phyloP scores from a whole-genome alignment of 1,140 invertebrate genomes.

The Chymomyza costata region DNA sequence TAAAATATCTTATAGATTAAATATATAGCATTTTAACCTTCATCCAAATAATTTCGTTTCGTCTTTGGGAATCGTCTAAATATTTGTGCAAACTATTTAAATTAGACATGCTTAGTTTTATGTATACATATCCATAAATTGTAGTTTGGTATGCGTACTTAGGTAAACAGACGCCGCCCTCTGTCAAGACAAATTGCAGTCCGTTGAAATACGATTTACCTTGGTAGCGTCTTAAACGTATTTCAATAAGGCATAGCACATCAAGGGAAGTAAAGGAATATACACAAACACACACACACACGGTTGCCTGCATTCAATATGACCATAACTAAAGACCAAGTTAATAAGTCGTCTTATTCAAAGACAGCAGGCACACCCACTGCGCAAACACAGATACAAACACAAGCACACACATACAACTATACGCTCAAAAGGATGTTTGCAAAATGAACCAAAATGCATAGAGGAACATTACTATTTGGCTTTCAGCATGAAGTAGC shows the following conservation, averaged over 20 bases:
- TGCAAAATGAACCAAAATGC: too few relatives aligned
- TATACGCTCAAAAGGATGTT: constrained; percentile 33
- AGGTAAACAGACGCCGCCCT: constrained; percentile 24
- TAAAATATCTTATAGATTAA: too few relatives aligned
- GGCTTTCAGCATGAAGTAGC: constrained; percentile 8
- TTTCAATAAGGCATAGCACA: constrained; percentile 23
- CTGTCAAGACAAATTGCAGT: constrained; percentile 11
- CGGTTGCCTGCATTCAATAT: neutral
- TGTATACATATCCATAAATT: too few relatives aligned
- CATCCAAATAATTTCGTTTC: too few relatives aligned
- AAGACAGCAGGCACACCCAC: constrained; percentile 12
- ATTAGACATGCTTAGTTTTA: too few relatives aligned
- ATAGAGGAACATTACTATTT: too few relatives aligned
- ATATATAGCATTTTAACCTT: too few relatives aligned
- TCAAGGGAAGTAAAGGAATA: constrained; percentile 16
- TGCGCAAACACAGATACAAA: too few relatives aligned
- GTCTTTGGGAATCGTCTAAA: too few relatives aligned
- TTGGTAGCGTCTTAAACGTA: constrained; percentile 17
- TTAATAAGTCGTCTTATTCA: constrained; percentile 18
- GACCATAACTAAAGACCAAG: constrained; percentile 37
- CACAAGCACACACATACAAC: too few relatives aligned
- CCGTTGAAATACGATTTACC: constrained; percentile 31
- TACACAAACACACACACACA: constrained; percentile 6
- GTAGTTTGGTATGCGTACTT: too few relatives aligned
- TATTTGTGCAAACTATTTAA: too few relatives aligned